A percentile compares a stretch with the other conserved stretches of the same genome.
Evolutionary conservation across 2,888 invertebrate genomes (phyloP).

Genomic region (Eupithecia abbreviata): DNA sequence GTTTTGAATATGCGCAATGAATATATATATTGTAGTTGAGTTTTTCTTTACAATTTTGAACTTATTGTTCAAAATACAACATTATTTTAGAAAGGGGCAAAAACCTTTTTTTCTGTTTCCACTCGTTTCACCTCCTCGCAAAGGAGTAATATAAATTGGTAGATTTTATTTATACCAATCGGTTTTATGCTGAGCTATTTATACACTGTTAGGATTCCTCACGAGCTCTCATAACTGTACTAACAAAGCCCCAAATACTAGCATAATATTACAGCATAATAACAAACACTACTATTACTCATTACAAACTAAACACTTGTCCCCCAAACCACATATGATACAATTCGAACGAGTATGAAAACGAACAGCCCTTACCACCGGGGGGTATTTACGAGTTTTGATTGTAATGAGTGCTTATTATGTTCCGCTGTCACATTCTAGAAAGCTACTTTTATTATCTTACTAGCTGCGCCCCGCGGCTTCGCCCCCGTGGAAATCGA

Average conservation of each 20-base stretch:
- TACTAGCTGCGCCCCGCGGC: too few species aligned
- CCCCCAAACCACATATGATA: slow-evolving; percentile 19
- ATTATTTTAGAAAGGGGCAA: background rate
- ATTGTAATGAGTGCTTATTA: slow-evolving; percentile 35
- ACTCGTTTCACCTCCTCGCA: background rate
- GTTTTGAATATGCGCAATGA: background rate
- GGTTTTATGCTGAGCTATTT: too few species aligned
- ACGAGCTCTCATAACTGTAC: background rate
- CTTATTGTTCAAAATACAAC: background rate
- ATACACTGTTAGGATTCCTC: background rate
- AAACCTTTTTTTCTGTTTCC: background rate
- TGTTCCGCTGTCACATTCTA: slow-evolving; percentile 13
- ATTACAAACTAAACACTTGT: slow-evolving; percentile 22
- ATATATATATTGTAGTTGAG: background rate
- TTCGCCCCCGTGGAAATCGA: too few species aligned
- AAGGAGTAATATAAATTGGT: background rate
- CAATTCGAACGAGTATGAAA: slow-evolving; percentile 23
- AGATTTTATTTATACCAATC: background rate
- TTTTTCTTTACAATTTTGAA: background rate
- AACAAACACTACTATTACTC: slow-evolving; percentile 6
- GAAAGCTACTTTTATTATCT: background rate
- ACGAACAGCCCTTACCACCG: slow-evolving; percentile 37
- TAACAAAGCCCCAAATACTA: background rate
- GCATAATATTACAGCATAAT: background rate
- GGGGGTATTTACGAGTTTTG: slow-evolving; percentile 30